These are phyloP conservation scores for Sinhomidia bicolor DNA, from an alignment of 2,888 invertebrate species.

Conservation along the genomic window DNA sequence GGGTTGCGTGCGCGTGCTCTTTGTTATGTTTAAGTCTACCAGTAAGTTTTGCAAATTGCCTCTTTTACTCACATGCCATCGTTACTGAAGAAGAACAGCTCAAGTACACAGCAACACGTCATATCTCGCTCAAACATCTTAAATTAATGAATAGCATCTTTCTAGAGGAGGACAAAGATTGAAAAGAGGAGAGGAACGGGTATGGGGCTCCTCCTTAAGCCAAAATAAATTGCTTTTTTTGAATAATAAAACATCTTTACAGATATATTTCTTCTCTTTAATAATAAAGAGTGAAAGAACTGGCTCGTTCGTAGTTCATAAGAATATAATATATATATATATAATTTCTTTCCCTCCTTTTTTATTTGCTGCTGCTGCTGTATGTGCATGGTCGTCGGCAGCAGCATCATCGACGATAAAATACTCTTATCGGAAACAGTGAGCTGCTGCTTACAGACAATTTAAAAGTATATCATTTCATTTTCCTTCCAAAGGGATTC, in stretches of 20 bases:
- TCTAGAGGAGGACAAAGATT: neutral
- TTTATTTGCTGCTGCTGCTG: neutral
- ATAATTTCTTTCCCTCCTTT: too few species aligned
- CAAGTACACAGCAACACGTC: neutral
- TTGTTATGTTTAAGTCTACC: neutral
- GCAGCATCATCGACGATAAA: neutral
- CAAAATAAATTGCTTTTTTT: conserved; percentile 70
- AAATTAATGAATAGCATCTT: neutral
- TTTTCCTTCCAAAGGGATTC: too few species aligned
- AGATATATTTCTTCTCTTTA: neutral
- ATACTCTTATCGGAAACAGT: too few species aligned
- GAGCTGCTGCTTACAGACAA: too few species aligned
- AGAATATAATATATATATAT: too few species aligned
- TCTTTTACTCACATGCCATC: neutral
- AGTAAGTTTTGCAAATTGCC: conserved; percentile 32
- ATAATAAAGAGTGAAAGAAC: neutral
- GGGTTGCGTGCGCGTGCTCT: neutral
- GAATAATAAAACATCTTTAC: conserved; percentile 47
- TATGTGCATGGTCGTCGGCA: neutral
- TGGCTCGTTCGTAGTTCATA: neutral
- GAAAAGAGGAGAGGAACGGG: neutral
- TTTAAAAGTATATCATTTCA: too few species aligned
- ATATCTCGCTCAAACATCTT: neutral
- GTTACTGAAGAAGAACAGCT: neutral
- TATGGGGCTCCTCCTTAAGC: conserved; percentile 35